Evolutionary conservation across 2,113 vertebrate species (phyloP), one percentile per base, ranked within the genome.

Genomic region (Passer domesticus): DNA sequence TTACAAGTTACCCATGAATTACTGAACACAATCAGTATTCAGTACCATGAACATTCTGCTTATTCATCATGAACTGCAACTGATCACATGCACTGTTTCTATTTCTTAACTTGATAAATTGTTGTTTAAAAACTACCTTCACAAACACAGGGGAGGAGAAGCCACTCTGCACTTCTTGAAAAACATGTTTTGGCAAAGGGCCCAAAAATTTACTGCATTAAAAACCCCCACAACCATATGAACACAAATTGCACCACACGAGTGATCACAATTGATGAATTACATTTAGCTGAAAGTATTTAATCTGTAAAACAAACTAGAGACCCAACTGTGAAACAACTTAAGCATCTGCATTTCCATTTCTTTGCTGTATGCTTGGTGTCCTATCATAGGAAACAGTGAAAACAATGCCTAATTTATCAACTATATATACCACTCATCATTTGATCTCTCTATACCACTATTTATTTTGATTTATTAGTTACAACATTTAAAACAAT

Each of bases 301-400:
- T 91, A 17, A 88, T 64, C 59, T 89, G 66, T 87, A 90, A 84
- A 94, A 94, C 39, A 96, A 95, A 92, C 63, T 67, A 80, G 52
- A 90, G 72, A 84, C 47, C 53, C 90, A 58, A 87, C 50, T 46
- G 77, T 52, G 67, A 83, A 92, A 95, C 55, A 75, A 74, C 44
- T 77, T 78, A 55, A 89, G 52, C 68, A 95, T 74, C 76, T 70
- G 24, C 43, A 86, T 86, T 91, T 94, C 78, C 44, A 63, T 78
- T 93, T 91, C 64, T 77, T 50, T 60, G 41, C 35, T 92, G 35
- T 59, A 76, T 83, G 35, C 33, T 44, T 63, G 8, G 56, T 77
- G 19, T 90, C 63, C 33, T 81, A 21, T 46, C 64, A 70, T 4
- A 28, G n/a, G 13, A 79, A 80, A 70, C 19, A 53, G 33, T 43